Evolutionary conservation across 1,140 invertebrate genomes (phyloP), one percentile per base, ranked within the genome.

Genomic region (Paralvinella palmiformis): DNA sequence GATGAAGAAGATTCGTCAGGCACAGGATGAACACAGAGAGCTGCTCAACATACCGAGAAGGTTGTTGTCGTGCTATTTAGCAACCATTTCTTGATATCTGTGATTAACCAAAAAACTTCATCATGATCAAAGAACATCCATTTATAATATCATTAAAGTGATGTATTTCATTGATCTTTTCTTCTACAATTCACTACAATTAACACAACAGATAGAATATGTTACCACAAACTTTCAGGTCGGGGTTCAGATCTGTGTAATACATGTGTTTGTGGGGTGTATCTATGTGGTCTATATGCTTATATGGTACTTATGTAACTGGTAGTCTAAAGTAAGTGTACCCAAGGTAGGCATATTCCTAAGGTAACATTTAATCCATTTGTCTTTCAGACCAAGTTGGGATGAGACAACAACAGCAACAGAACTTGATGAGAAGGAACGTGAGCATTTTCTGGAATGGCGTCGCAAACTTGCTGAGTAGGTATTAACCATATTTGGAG

Each of bases 391-490:
- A 73, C 95, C 95, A 0, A 75, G 83, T 35, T 98, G 95, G 94
- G 85, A 84, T 69, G 77, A 81, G 45, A 84, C 83, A 1, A 94
- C 89, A 7, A 87, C 88, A 32, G 81, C 88, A 13, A 87, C 92
- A 64, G 88, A 95, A 73, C 83, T 98, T 56, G 82, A 91, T 59
- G 77, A 76, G 1, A 84, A 83, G 66, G 96, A 98, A 79, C 87
- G 85, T 70, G 86, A 90, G 65, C 81, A 85, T 20, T 98, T 97
- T 77, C 79, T 96, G 1, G 85, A 91, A 62, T 98, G 96, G 96
- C 83, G 94, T 68, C 84, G 90, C 63, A 82, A 86, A 41, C 83
- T 98, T 41, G 87, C 91, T 22, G 67, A 83, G 62, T 82, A 75
- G 72, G 71, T 63, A 57, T 37, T 17, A 44, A 24, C 50, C 35